Evolutionary conservation across 2,888 invertebrate species (phyloP).

Genomic region (Mycogona germanica): DNA sequence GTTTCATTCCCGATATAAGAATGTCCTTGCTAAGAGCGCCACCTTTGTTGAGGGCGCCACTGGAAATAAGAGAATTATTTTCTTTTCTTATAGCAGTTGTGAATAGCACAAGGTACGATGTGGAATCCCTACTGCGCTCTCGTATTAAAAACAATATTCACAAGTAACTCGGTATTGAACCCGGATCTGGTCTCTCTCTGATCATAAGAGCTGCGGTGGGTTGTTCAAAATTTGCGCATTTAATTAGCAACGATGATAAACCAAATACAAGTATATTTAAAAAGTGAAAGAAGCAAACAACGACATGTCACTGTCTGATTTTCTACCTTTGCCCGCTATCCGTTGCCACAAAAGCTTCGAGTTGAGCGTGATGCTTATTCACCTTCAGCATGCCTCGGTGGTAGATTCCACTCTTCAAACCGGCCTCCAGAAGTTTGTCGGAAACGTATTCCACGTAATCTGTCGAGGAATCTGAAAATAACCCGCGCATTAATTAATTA

Average conservation of each 20-base stretch:
- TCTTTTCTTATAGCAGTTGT: neutral
- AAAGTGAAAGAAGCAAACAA: too few species aligned
- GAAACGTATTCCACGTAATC: constrained; percentile 29
- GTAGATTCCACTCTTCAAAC: constrained; percentile 29
- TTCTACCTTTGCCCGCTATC: too few species aligned
- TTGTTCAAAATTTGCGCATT: too few species aligned
- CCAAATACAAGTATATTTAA: too few species aligned
- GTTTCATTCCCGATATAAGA: constrained; percentile 28
- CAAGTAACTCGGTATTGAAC: too few species aligned
- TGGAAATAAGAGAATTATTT: neutral
- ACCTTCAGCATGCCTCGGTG: constrained; percentile 31
- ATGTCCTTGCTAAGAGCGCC: constrained; percentile 28
- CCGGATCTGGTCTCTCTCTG: too few species aligned
- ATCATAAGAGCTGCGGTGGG: too few species aligned
- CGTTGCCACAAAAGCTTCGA: constrained; percentile 32
- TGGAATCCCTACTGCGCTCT: too few species aligned
- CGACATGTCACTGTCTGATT: neutral
- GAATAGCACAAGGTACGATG: too few species aligned
- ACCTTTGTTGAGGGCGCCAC: neutral
- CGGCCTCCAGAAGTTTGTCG: constrained; percentile 28
- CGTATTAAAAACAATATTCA: too few species aligned
- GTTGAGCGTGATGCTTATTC: constrained; percentile 30
- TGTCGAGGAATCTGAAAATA: constrained; percentile 1
- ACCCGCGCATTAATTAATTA: neutral
- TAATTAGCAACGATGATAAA: too few species aligned